phyloP scores from a whole-genome alignment of 2,888 invertebrate species.

The Drosophila ezoana region DNA sequence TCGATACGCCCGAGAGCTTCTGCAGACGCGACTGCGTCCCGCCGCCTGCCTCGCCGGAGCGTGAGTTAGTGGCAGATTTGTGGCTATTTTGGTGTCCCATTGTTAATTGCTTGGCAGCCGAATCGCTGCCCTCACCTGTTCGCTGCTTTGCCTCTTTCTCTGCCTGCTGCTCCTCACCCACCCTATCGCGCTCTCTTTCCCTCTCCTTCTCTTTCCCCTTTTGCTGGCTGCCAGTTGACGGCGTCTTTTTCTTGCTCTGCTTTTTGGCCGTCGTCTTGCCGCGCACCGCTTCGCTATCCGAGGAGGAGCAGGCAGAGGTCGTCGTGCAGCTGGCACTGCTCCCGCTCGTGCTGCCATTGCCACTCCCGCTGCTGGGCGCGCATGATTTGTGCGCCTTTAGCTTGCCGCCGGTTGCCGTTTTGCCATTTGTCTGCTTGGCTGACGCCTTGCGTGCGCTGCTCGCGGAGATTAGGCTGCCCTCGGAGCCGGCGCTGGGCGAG shows the following conservation, averaged over 20 bases:
- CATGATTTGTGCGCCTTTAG: slow-evolving; percentile 65
- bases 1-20: slow-evolving; percentile 91
- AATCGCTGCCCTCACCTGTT: slow-evolving; percentile 41
- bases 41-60: slow-evolving; percentile 28
- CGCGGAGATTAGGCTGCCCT: slow-evolving; percentile 85
- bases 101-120: slow-evolving; percentile 37
- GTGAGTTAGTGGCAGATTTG: slow-evolving; percentile 51
- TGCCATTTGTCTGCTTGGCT: slow-evolving; percentile 21
- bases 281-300: slow-evolving; percentile 75
- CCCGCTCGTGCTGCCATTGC: slow-evolving; percentile 84
- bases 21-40: slow-evolving; percentile 86
- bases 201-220: slow-evolving; percentile 19
- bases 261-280: slow-evolving; percentile 68
- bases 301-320: slow-evolving; percentile 55
- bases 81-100: slow-evolving; percentile 70
- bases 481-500: slow-evolving; percentile 85
- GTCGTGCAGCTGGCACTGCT: slow-evolving; percentile 79
- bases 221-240: slow-evolving; percentile 40
- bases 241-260: slow-evolving; percentile 72
- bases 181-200: not conserved
- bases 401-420: slow-evolving; percentile 79
- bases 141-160: not conserved
- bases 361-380: slow-evolving; percentile 37
- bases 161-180: not conserved
- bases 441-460: slow-evolving; percentile 60